Evolutionary conservation across 2,113 vertebrate species (phyloP), one percentile per base, ranked within the genome.

Genomic region (Tetraodon nigroviridis): DNA sequence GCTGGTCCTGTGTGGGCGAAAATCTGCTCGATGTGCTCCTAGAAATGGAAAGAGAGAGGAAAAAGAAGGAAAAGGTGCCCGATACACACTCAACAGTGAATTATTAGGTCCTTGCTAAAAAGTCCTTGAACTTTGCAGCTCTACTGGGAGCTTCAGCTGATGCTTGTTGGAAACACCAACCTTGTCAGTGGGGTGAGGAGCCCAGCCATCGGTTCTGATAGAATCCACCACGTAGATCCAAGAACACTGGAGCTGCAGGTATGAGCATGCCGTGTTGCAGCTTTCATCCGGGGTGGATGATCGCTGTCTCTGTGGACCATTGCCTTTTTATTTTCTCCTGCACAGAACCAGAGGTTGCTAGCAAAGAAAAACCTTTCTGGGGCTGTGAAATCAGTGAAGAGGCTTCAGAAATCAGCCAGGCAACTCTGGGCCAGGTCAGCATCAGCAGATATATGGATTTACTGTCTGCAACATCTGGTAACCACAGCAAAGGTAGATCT

Each of bases 91-190:
- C n/a, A 42, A 3, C 13, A 17, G 51, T 46, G 45, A 58, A 6
- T 46, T 8, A 37, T 16, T 22, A 18, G 47, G 7, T 37, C 29
- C 32, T 55, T 4, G 22, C 19, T n/a, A 58, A 13, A 32, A 15
- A 29, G 52, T 22, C 3, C 42, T 13, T 64, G 42, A 61, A 61
- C 12, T 73, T 21, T 78, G 20, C 57, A 90, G 91, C 44, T 88
- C 2, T 86, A 73, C 61, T 91, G 90, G 90, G 86, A 91, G 18
- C 65, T 81, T 4, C 87, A 89, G 74, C 76, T 91, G 51, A 58
- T 1, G 24, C 4, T 89, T 62, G 59, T 42, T 16, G 73, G 78
- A 17, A 67, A 60, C 7, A 32, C 4, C 41, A 16, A 44, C 29
- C 2, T 10, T 37, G 2, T 37, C 32, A 37, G 32, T 12, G 32